Base-by-base conservation (phyloP, 1,140 invertebrate species). In the Zaprionus tsacasi region DNA sequence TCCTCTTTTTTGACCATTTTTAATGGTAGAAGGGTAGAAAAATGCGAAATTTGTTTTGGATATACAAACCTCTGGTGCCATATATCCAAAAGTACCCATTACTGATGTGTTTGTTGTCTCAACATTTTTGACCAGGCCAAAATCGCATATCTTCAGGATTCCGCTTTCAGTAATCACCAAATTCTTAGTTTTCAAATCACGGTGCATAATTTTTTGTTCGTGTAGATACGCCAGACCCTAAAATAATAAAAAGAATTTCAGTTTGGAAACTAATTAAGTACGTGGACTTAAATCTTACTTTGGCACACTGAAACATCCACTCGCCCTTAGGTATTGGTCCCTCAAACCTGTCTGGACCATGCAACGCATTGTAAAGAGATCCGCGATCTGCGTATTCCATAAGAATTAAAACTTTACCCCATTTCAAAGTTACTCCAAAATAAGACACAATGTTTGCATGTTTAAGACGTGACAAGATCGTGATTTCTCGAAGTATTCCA, bases 1-100 rank as follows among this genome's bases (percentile, higher is more conserved):
- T n/a, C n/a, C n/a, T n/a, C n/a, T n/a, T n/a, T n/a, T n/a, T n/a
- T n/a, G n/a, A n/a, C n/a, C n/a, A n/a, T n/a, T n/a, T n/a, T n/a
- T n/a, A n/a, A n/a, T n/a, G n/a, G n/a, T n/a, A n/a, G n/a, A n/a
- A n/a, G n/a, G n/a, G n/a, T n/a, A n/a, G n/a, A n/a, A n/a, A n/a
- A n/a, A n/a, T n/a, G n/a, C n/a, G n/a, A 27, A 27, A 27, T 27
- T 25, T 27, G 0, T 3, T n/a, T 30, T 10, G 25, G 25, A 21
- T 36, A 38, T n/a, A 50, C 21, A 63, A 12, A 63, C 60, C 35
- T 63, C 60, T 17, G 60, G 60, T 27, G 60, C 60, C 43, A 15
- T 30, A 17, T 52, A 63, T 17, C 6, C 8, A 11, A 7, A 2
- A 13, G 45, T 50, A 10, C 45, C 60, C 17, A 63, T 12, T 15